Evolutionary conservation across 2,797 vertebrate species (phyloP).

Genomic region (Uromys caudimaculatus): DNA sequence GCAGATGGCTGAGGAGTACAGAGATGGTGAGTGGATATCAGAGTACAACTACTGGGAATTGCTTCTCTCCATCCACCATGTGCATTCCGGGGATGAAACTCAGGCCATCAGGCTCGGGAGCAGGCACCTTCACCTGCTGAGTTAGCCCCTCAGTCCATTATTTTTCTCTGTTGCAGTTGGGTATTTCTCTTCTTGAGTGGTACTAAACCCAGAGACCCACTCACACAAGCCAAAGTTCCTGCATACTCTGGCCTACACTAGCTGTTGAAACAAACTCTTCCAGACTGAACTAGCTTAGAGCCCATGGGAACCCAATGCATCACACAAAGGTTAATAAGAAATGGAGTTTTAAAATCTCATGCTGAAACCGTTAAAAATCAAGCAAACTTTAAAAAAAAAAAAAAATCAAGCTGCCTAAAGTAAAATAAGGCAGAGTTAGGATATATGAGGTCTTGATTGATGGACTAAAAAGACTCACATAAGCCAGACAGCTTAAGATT

Average conservation of each 20-base stretch:
- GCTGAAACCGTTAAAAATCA: constrained; percentile 55
- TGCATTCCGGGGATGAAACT: neutral
- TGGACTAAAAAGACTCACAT: neutral
- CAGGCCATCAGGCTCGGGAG: neutral
- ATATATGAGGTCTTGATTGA: constrained; percentile 59
- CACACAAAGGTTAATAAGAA: constrained; percentile 49
- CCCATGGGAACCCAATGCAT: neutral
- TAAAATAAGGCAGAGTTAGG: constrained; percentile 52
- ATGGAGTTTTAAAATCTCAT: constrained; percentile 47
- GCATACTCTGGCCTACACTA: neutral
- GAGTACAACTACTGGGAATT: neutral
- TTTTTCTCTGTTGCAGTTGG: neutral
- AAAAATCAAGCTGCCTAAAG: constrained; percentile 50
- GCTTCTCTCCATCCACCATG: neutral
- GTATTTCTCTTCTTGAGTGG: too few relatives aligned
- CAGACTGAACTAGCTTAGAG: neutral
- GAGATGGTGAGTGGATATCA: neutral
- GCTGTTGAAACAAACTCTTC: constrained; percentile 60
- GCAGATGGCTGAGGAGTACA: constrained; percentile 33
- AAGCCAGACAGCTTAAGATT: constrained; percentile 52
- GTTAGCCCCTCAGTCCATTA: too few relatives aligned
- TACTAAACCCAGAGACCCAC: neutral
- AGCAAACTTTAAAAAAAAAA: neutral
- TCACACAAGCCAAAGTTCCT: neutral
- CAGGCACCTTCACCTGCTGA: neutral